These are phyloP conservation scores for Brachionus koreanus DNA, from an alignment of 1,140 invertebrate species.

Conservation along the genomic window DNA sequence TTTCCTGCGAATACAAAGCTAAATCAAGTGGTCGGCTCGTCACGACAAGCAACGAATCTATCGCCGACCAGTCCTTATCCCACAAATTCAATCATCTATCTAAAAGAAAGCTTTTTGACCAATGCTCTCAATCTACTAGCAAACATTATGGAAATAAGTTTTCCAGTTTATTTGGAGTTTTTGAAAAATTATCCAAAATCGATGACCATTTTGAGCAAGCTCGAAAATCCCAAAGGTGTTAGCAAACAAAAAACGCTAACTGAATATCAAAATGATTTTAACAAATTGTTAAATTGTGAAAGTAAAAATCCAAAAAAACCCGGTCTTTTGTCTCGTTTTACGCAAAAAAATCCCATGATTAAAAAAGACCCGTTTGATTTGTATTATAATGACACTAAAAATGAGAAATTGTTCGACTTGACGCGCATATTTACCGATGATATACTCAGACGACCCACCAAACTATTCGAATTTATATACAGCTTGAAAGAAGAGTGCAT, in stretches of 20 bases:
- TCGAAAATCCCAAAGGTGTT: neutral
- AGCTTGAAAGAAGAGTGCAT: constrained; percentile 44
- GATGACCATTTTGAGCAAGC: constrained; percentile 36
- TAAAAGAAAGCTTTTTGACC: constrained; percentile 30
- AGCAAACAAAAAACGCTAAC: neutral
- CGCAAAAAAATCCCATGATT: neutral
- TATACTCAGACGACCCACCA: constrained; percentile 15
- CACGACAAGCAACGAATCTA: neutral
- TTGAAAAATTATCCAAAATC: constrained; percentile 43
- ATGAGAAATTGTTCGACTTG: neutral
- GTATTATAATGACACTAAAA: constrained; percentile 36
- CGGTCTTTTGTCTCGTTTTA: neutral
- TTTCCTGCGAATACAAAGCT: neutral
- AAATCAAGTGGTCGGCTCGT: neutral
- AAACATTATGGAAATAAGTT: constrained; percentile 42
- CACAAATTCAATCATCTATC: neutral
- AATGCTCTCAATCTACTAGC: constrained; percentile 19
- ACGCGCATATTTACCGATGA: constrained; percentile 35
- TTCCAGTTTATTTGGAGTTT: constrained; percentile 41
- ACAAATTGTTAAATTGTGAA: neutral
- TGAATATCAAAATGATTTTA: neutral
- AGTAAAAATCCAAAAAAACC: neutral
- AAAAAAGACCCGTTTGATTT: constrained; percentile 31
- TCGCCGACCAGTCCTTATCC: neutral
- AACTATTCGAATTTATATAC: constrained; percentile 30